Percentiles rank a stretch among this genome's conserved stretches.
These are phyloP conservation scores for Pollachius pollachius DNA, from an alignment of 2,113 vertebrate genomes.

Conservation along the genomic window DNA sequence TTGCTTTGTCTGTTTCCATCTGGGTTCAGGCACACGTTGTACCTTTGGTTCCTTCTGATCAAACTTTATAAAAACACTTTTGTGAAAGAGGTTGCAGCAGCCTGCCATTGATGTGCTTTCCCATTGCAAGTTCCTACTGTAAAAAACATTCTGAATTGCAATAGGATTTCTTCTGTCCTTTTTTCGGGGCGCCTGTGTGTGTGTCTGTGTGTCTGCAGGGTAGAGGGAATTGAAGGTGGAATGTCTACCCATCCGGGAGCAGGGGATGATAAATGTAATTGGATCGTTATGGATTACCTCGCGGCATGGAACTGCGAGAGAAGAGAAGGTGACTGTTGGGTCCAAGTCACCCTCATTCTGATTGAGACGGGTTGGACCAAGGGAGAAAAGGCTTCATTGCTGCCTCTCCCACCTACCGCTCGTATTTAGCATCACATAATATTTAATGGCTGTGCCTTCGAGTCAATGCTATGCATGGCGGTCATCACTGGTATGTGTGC, in stretches of 20 bases:
- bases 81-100: constrained; percentile 52
- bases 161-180: too few species aligned
- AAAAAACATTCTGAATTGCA: constrained; percentile 4
- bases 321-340: too few species aligned
- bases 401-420: too few species aligned
- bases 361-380: too few species aligned
- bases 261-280: constrained; percentile 67
- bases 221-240: constrained; percentile 11
- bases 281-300: constrained; percentile 48
- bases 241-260: constrained; percentile 35
- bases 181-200: too few species aligned
- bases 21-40: constrained; percentile 47
- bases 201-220: constrained; percentile 25
- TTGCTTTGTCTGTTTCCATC: constrained; percentile 57
- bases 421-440: too few species aligned
- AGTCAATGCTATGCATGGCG: too few species aligned
- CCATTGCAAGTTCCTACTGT: constrained; percentile 32
- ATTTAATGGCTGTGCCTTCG: too few species aligned
- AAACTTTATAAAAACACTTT: neutral
- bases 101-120: constrained; percentile 50
- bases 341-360: too few species aligned
- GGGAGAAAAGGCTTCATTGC: too few species aligned
- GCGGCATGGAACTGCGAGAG: constrained; percentile 21
- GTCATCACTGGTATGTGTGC: too few species aligned
- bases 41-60: constrained; percentile 43